phyloP scores from a whole-genome alignment of 2,888 invertebrate species.

The Ommatoiulus sabulosus region DNA sequence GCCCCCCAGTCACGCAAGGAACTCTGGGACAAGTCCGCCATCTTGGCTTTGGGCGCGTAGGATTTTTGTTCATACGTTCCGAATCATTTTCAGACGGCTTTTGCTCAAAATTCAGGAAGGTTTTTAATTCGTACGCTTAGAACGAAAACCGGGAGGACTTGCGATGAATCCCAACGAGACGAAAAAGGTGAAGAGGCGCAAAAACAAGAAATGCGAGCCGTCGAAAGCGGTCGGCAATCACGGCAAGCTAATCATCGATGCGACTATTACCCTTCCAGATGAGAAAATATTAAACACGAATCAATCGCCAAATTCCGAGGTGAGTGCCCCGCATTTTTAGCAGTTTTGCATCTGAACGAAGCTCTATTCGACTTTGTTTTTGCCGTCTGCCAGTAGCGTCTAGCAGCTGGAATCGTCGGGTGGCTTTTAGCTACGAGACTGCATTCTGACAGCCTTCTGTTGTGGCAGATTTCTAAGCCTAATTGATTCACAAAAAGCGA shows the following conservation, averaged over 20 bases:
- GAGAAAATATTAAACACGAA: conserved; percentile 34
- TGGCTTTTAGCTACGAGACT: background rate
- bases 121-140: background rate
- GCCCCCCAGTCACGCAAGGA: background rate
- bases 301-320: conserved; percentile 21
- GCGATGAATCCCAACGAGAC: conserved; percentile 40
- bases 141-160: background rate
- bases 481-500: background rate
- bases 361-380: background rate
- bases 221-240: background rate
- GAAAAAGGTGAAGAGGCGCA: conserved; percentile 50
- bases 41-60: conserved; percentile 34
- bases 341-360: background rate
- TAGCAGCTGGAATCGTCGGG: background rate
- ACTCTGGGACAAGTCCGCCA: background rate
- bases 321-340: background rate
- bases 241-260: conserved; percentile 28
- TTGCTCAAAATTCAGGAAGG: background rate
- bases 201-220: conserved; percentile 45
- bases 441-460: conserved; percentile 14
- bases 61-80: background rate
- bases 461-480: conserved; percentile 27
- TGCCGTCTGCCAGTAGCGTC: background rate
- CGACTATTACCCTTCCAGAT: background rate
- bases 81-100: background rate